phyloP scores from a whole-genome alignment of 2,113 vertebrate species.

The Nymphicus hollandicus region DNA sequence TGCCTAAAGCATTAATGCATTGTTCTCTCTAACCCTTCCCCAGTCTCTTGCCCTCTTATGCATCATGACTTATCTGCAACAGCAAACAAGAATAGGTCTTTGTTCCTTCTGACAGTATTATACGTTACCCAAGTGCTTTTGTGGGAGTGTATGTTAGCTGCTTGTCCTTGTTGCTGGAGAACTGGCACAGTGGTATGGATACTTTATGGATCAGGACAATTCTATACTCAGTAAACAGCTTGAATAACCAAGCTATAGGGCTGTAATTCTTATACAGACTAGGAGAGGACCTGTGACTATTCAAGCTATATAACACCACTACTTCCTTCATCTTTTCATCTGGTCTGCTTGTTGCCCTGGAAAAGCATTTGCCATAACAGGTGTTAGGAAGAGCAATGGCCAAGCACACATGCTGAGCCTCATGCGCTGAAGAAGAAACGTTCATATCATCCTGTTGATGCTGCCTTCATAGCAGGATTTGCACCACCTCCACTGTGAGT shows the following conservation, averaged over 20 bases:
- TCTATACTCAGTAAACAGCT: background rate
- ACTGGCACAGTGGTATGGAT: accelerated
- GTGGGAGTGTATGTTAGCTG: background rate
- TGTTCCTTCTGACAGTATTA: background rate
- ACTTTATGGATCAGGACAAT: background rate
- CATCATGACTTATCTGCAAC: background rate
- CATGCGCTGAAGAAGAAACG: background rate
- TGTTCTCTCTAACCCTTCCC: background rate
- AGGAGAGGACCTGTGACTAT: background rate
- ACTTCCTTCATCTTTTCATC: background rate
- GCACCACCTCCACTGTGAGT: background rate
- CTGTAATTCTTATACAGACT: background rate
- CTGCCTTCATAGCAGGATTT: background rate
- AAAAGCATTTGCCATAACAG: background rate
- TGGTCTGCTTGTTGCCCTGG: background rate
- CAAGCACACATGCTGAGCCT: background rate
- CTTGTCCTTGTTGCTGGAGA: background rate
- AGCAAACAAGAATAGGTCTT: background rate
- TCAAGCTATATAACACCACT: background rate
- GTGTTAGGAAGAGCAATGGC: background rate
- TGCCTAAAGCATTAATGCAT: background rate
- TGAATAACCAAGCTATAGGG: background rate
- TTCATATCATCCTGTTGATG: background rate
- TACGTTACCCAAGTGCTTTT: background rate
- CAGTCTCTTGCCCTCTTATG: background rate